Percentiles rank a stretch among this genome's conserved stretches.
Evolutionary conservation across 2,888 invertebrate genomes (phyloP).

Genomic region (Choreutis nemorana): DNA sequence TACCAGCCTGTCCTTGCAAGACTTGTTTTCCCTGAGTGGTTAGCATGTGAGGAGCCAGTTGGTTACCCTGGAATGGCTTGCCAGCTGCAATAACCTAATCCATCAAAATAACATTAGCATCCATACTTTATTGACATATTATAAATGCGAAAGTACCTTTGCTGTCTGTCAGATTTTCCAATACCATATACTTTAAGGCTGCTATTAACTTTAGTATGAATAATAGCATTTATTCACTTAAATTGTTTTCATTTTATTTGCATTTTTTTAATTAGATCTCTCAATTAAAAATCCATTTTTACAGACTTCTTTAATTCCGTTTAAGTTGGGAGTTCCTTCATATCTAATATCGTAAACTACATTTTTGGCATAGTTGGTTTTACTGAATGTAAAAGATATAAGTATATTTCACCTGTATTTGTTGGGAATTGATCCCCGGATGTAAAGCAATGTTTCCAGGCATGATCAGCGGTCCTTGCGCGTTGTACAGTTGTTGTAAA

Average conservation of each 20-base stretch:
- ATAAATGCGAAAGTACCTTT: neutral
- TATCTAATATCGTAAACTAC: no score
- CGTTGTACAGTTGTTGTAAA: conserved; percentile 81
- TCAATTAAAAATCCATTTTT: no score
- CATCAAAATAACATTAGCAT: neutral
- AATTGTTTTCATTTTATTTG: no score
- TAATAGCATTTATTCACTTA: no score
- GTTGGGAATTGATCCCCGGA: conserved; percentile 76
- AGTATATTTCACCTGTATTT: conserved; percentile 73
- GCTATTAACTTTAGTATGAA: no score
- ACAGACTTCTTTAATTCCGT: no score
- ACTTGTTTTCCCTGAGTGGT: conserved; percentile 80
- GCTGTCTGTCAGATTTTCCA: no score
- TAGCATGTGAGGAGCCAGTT: conserved; percentile 82
- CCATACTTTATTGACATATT: neutral
- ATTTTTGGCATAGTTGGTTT: no score
- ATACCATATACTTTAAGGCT: no score
- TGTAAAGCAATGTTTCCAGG: conserved; percentile 81
- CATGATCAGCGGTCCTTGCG: conserved; percentile 82
- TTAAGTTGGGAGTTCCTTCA: no score
- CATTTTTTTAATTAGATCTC: no score
- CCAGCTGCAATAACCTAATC: conserved; percentile 79
- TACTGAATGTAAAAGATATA: neutral
- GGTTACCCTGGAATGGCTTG: conserved; percentile 85
- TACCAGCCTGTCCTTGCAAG: conserved; percentile 70